Evolutionary conservation across 2,888 invertebrate genomes (phyloP), one percentile per base, ranked within the genome.

Genomic region (Hydroisotoma schaefferi): DNA sequence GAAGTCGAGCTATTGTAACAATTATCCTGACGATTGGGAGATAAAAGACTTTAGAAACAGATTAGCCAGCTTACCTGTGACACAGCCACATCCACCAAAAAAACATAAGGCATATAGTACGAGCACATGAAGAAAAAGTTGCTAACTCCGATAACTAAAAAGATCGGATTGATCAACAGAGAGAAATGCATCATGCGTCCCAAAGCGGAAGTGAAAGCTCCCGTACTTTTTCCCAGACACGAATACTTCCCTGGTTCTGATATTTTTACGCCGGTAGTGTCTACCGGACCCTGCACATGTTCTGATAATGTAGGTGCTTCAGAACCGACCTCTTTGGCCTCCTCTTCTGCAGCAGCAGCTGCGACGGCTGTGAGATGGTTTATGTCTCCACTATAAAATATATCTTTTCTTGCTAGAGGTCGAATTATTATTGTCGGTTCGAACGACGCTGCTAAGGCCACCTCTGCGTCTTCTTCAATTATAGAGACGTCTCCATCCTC

Each of bases 111-210:
- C n/a, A n/a, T n/a, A n/a, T n/a, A n/a, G n/a, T n/a, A n/a, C n/a
- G n/a, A n/a, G n/a, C n/a, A n/a, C 86, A 95, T 90, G 0, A 95
- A 95, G 66, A 97, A 83, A 74, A 93, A 90, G 26, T 97, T 97
- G 67, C 94, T 90, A 27, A 91, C 72, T 2, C 91, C 87, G 47
- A 99, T 81, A 43, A 97, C 80, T 59, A 94, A 80, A 77, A 98
- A 98, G 0, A 93, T 87, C 0, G 89, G 88, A 29, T 91, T 91
- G 75, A 84, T 84, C 57, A 98, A 81, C 1, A 98, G 80, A 56
- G 85, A 85, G 28, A 92, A 81, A 76, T 98, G 95, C 75, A 97
- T 81, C 88, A 94, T 88, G 57, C 69, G 69, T 37, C 59, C 60
- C 15, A 71, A 22, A 2, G 69, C 49, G 5, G 44, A 55, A 6